Base-by-base conservation (phyloP, 2,113 vertebrate species). In the Myotis brandtii region DNA sequence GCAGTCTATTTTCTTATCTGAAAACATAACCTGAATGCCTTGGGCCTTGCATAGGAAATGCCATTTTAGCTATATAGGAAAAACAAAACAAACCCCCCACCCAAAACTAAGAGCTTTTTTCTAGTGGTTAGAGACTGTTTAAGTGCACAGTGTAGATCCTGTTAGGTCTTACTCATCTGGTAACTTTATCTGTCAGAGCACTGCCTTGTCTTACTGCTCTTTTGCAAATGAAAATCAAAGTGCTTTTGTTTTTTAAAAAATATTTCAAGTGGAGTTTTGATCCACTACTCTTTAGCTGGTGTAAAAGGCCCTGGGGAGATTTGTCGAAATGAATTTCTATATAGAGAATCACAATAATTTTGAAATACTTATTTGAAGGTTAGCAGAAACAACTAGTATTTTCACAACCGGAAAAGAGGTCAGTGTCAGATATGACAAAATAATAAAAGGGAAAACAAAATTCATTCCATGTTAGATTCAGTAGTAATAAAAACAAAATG, bases 341-440 rank as follows among this genome's bases (percentile, higher is more conserved):
- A 48, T 69, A 0, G 5, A 93, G 89, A 96, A 88, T 95, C 34
- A 73, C 27, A 84, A 62, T 50, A 66, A 86, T 52, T 52, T 52
- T 75, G 32, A 92, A 92, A 48, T 82, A 93, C 59, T 97, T 96
- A 70, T 83, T 92, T 86, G 82, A 96, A 34, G 16, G 9, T 62
- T 87, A 92, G 40, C 62, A 94, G 80, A 79, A 96, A 91, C 8
- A 92, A 83, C 13, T 48, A 27, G 46, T 54, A 89, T 9, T 70
- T 94, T 94, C 62, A 81, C 32, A 86, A 66, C 34, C 18, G 70
- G 34, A 16, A 86, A 92, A 94, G 69, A 95, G 75, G 86, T 34
- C 70, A 66, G 1, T 90, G 66, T 85, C 84, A 96, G 70, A 54
- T 56, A 82, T 50, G 67, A 91, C 12, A 64, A 87, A 82, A 89